These are phyloP conservation scores for Gallinago solitaria DNA, from an alignment of 2,797 vertebrate genomes.

Conservation along the genomic window DNA sequence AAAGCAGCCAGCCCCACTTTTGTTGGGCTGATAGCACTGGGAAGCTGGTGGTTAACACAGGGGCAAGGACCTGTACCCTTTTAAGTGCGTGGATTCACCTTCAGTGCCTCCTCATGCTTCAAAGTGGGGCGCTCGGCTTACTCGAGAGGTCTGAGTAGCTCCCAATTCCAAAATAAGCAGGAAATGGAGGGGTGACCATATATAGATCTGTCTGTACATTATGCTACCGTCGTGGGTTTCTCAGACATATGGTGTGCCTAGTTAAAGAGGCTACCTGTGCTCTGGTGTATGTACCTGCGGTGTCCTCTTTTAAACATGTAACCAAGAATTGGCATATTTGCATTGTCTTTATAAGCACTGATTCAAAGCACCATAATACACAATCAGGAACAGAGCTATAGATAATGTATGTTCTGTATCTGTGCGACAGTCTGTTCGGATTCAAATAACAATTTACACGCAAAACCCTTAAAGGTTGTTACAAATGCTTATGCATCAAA, in stretches of 20 bases:
- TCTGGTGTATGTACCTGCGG: not conserved
- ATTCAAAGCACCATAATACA: not conserved
- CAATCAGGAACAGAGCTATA: not conserved
- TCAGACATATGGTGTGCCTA: not conserved
- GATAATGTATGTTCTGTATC: not conserved
- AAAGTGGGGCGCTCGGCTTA: not conserved
- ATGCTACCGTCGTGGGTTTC: fast-evolving
- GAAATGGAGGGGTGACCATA: not conserved
- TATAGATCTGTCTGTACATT: not conserved
- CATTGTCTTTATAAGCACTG: not conserved
- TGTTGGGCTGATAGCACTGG: fast-evolving
- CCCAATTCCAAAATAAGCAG: not conserved
- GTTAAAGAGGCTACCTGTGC: not conserved
- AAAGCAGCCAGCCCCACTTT: not conserved
- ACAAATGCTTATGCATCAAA: not conserved
- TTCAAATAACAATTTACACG: not conserved
- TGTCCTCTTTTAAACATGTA: not conserved
- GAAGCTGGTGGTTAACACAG: fast-evolving
- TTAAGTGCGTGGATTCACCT: not conserved
- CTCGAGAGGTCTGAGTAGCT: not conserved
- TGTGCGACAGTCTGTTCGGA: not conserved
- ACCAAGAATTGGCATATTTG: not conserved
- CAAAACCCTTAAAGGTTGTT: not conserved
- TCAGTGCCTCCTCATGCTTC: not conserved
- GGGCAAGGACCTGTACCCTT: not conserved